Conservation (phyloP, 2,113 vertebrate species). For the Otolemur garnettii region DNA sequence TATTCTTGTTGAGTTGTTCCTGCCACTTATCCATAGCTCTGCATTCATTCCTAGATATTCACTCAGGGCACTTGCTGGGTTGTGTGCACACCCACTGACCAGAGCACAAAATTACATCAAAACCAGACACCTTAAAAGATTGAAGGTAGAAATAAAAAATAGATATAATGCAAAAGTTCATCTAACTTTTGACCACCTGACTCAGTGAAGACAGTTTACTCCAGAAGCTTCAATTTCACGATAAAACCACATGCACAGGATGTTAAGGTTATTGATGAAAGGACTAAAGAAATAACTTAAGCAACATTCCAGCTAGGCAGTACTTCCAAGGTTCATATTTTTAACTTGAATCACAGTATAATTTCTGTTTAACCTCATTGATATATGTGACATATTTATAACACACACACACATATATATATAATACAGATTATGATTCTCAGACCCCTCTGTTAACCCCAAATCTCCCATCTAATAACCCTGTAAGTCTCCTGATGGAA, state of each 20-base stretch:
- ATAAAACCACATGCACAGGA: not conserved
- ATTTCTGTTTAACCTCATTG: not conserved
- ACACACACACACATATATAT: not conserved
- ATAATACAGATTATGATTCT: not conserved
- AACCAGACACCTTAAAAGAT: not conserved
- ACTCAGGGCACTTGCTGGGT: not conserved
- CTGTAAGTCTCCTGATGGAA: not conserved
- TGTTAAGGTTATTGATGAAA: fast-evolving
- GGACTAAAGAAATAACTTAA: not conserved
- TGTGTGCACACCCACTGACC: not conserved
- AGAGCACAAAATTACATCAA: not conserved
- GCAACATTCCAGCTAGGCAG: too few relatives aligned
- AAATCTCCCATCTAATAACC: not conserved
- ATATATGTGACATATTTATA: not conserved
- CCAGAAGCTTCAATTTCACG: fast-evolving
- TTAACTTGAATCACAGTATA: not conserved
- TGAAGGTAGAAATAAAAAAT: not conserved
- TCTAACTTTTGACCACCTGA: too few relatives aligned
- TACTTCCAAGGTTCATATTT: not conserved
- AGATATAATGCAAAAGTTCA: not conserved
- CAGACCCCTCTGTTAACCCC: not conserved
- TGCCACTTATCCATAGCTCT: not conserved
- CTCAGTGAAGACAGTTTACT: not conserved
- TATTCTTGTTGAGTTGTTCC: not conserved
- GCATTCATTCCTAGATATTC: not conserved